Evolutionary conservation across 2,888 invertebrate genomes (phyloP), one percentile per base, ranked within the genome.

Genomic region (Cylloceria caligata): DNA sequence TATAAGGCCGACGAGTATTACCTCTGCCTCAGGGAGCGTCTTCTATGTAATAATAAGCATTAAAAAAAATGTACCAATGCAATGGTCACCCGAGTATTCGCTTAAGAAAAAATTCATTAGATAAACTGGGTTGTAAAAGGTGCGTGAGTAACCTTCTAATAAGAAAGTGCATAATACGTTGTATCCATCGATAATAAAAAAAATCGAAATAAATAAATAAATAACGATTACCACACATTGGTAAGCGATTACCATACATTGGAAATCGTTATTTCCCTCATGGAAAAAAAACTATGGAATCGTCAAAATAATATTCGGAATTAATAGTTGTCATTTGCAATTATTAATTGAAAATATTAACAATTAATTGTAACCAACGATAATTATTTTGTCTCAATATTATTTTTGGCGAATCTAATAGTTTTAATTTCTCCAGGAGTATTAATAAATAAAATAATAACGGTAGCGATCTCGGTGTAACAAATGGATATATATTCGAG

Each of bases 101-200:
- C n/a, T 55, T 52, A n/a, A 39, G 57, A 52, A 34, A 71, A 75
- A 80, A 57, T 75, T 75, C 13, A 71, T 67, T 71, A 39, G 65
- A 30, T 4, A 62, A 73, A 64, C 55, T 64, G 27, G 68, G 64
- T 27, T 30, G 73, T 52, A 39, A 74, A 77, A 81, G 77, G 81
- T 77, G 45, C 77, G 68, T 73, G 55, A 73, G 47, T 81, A 73
- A 68, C 81, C 81, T 77, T 81, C 77, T 68, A 77, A 77, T 73
- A 42, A 68, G 73, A 81, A 81, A 77, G 68, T 69, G 27, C 55
- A 45, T 16, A 39, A 64, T 36, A 36, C 24, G 52, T 39, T 1
- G 52, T 6, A 19, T 68, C 39, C 11, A 11, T 27, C 27, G 34
- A 5, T 24, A 42, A 36, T 11, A 30, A 16, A 30, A n/a, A n/a